Evolutionary conservation across 92 coral and sea anemone species (phyloP).

Genomic region (Palythoa heliodiscus): DNA sequence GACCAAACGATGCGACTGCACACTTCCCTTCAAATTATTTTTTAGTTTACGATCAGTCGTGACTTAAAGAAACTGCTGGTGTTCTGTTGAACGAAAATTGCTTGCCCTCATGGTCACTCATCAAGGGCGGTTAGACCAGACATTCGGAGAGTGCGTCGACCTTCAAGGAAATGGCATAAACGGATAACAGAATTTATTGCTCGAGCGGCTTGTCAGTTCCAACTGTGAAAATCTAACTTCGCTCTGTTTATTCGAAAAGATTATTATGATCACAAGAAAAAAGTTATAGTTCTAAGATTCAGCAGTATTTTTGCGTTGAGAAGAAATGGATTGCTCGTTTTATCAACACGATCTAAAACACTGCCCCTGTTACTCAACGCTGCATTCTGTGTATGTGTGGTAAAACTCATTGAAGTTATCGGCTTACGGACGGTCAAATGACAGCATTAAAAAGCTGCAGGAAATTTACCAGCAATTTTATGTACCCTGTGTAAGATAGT

Average conservation of each 20-base stretch:
- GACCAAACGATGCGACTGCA: not conserved
- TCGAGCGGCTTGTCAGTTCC: slow-evolving; percentile 1
- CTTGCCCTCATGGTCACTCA: not conserved
- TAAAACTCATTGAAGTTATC: not conserved
- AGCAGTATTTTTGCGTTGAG: not conserved
- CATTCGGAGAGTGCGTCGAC: slow-evolving; percentile 4
- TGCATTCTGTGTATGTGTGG: slow-evolving; percentile 8
- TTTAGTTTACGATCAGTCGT: not conserved
- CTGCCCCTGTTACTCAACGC: slow-evolving; percentile 4
- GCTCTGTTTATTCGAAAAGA: slow-evolving; percentile 10
- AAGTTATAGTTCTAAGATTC: not conserved
- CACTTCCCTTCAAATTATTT: not conserved
- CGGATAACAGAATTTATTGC: slow-evolving; percentile 24
- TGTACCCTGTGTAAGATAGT: not conserved
- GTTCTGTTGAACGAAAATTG: not conserved
- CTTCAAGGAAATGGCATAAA: slow-evolving; percentile 14
- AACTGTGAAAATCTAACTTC: slow-evolving; percentile 3
- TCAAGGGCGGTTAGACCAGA: slow-evolving; percentile 19
- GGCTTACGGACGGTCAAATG: slow-evolving; percentile 9
- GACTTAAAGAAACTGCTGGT: slow-evolving; percentile 4
- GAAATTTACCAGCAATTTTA: slow-evolving; percentile 26
- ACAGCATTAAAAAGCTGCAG: slow-evolving; percentile 10
- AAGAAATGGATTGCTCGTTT: not conserved
- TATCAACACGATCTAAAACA: slow-evolving; percentile 7
- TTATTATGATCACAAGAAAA: not conserved